Evolutionary conservation across 2,113 vertebrate genomes (phyloP).

Genomic region (Lanius collurio): DNA sequence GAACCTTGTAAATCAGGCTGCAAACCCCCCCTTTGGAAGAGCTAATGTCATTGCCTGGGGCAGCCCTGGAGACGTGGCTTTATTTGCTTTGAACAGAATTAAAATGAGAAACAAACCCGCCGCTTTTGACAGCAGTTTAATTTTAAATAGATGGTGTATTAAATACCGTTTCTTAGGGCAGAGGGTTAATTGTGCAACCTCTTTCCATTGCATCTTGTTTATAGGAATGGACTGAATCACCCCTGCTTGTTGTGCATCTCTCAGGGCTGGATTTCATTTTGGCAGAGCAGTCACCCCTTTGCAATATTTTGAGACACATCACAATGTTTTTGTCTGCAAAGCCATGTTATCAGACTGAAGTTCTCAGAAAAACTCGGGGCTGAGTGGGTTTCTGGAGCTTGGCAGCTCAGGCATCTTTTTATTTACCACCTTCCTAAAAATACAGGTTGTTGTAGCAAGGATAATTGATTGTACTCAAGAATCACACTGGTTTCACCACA

Average conservation of each 20-base stretch:
- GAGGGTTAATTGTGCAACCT: background rate
- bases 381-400: background rate
- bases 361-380: background rate
- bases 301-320: background rate
- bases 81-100: conserved; percentile 37
- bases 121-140: conserved; percentile 14
- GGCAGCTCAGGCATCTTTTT: background rate
- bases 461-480: background rate
- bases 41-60: background rate
- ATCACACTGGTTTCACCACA: background rate
- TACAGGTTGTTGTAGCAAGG: background rate
- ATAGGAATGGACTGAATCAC: background rate
- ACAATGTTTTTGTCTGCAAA: background rate
- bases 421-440: background rate
- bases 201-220: conserved; percentile 37
- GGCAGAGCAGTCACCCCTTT: background rate
- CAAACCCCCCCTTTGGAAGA: background rate
- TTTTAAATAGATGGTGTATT: conserved; percentile 16
- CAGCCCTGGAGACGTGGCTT: background rate
- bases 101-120: background rate
- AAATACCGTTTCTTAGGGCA: background rate
- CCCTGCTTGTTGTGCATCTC: background rate
- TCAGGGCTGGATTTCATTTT: background rate
- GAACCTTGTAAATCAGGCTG: background rate
- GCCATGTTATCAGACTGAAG: background rate